phyloP scores from a whole-genome alignment of 2,888 invertebrate genomes.

The Nemotelus pantherinus region DNA sequence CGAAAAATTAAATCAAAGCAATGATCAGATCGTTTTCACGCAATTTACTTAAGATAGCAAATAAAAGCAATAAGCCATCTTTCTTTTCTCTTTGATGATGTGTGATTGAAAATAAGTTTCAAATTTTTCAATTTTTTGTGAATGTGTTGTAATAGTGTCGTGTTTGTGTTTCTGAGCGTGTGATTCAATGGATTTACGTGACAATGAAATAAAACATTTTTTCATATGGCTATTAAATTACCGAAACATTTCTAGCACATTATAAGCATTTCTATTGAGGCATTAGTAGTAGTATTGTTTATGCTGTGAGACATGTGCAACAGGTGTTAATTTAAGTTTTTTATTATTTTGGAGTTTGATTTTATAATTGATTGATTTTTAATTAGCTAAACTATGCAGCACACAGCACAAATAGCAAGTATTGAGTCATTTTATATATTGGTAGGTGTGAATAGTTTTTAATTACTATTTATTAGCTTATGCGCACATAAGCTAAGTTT shows the following conservation, averaged over 20 bases:
- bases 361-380: no score
- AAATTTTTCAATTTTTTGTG: constrained; percentile 7
- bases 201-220: constrained; percentile 23
- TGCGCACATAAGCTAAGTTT: no score
- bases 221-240: constrained; percentile 8
- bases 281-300: no score
- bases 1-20: constrained; percentile 18
- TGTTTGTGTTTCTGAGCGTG: constrained; percentile 20
- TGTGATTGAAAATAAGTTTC: constrained; percentile 15
- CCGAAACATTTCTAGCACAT: constrained; percentile 27
- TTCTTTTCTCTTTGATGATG: background rate
- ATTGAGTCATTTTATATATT: no score
- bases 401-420: no score
- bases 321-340: no score
- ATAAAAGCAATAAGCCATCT: constrained; percentile 46
- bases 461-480: no score
- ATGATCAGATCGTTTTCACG: constrained; percentile 12
- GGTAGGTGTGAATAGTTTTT: no score
- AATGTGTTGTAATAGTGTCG: background rate
- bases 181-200: constrained; percentile 20
- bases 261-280: no score
- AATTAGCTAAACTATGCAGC: no score
- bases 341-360: no score
- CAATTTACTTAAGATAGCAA: constrained; percentile 35
- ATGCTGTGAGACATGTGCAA: no score